These are phyloP conservation scores for Nemurella pictetii DNA, from an alignment of 2,888 invertebrate genomes.

Conservation along the genomic window DNA sequence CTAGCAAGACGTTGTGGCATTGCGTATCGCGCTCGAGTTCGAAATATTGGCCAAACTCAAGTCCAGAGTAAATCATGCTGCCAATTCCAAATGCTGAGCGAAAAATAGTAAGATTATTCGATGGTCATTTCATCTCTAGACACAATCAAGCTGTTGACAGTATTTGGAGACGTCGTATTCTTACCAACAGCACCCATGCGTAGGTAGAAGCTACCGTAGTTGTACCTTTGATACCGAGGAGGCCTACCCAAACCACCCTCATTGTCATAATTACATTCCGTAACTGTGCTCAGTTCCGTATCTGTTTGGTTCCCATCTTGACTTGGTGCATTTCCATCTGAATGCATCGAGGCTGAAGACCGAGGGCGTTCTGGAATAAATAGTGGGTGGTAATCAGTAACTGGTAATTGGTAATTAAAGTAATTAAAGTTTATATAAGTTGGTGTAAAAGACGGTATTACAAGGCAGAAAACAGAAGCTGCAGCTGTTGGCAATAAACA, in stretches of 20 bases:
- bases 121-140: too few relatives aligned
- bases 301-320: conserved; percentile 44
- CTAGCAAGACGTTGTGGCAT: conserved; percentile 88
- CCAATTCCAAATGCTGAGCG: conserved; percentile 90
- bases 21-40: conserved; percentile 87
- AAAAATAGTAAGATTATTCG: too few relatives aligned
- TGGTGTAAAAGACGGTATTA: too few relatives aligned
- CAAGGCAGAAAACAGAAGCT: too few relatives aligned
- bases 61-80: conserved; percentile 94
- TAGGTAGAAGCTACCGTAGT: conserved; percentile 90
- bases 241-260: background rate
- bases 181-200: conserved; percentile 89
- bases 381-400: too few relatives aligned
- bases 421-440: too few relatives aligned
- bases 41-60: conserved; percentile 94
- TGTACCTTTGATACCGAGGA: conserved; percentile 48
- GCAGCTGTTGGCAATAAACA: too few relatives aligned
- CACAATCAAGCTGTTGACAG: too few relatives aligned
- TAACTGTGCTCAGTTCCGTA: conserved; percentile 49
- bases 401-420: too few relatives aligned
- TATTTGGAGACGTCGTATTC: conserved; percentile 34
- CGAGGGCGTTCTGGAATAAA: conserved; percentile 23
- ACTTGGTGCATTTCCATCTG: conserved; percentile 8
- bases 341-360: conserved; percentile 1
- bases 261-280: conserved; percentile 48